phyloP scores from a whole-genome alignment of 2,888 invertebrate genomes.

The Euplagia quadripunctaria region DNA sequence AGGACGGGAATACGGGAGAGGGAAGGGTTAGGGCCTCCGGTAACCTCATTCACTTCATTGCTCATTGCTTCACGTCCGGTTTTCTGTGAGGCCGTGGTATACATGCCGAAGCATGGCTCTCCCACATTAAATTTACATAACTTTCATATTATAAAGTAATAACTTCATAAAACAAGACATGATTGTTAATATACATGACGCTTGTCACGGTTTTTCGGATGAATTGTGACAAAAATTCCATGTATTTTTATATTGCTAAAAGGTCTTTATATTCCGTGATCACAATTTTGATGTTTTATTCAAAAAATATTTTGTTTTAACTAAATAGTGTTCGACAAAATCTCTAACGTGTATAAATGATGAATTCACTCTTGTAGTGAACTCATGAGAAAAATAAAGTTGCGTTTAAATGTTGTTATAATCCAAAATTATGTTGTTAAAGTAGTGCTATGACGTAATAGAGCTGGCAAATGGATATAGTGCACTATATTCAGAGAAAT shows the following conservation, averaged over 20 bases:
- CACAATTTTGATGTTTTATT: neutral
- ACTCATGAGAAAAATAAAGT: conserved; percentile 29
- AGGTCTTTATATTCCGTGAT: neutral
- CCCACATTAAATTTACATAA: no score
- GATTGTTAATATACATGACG: neutral
- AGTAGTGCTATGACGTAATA: neutral
- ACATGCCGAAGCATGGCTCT: no score
- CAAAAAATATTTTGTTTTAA: neutral
- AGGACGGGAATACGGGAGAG: no score
- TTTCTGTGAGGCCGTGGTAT: no score
- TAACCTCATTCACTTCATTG: no score
- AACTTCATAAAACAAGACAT: neutral
- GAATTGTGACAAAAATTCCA: neutral
- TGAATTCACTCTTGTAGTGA: neutral
- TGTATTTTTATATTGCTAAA: neutral
- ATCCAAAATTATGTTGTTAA: conserved; percentile 45
- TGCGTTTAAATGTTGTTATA: conserved; percentile 17
- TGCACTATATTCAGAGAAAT: neutral
- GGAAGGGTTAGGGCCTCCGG: no score
- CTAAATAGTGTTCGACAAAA: no score
- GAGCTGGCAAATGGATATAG: neutral
- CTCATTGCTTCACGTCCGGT: no score
- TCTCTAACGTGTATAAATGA: no score
- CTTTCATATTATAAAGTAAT: neutral
- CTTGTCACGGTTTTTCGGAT: neutral